Base-by-base conservation (phyloP, 2,888 invertebrate species). In the Pachycephus smyrnensis region DNA sequence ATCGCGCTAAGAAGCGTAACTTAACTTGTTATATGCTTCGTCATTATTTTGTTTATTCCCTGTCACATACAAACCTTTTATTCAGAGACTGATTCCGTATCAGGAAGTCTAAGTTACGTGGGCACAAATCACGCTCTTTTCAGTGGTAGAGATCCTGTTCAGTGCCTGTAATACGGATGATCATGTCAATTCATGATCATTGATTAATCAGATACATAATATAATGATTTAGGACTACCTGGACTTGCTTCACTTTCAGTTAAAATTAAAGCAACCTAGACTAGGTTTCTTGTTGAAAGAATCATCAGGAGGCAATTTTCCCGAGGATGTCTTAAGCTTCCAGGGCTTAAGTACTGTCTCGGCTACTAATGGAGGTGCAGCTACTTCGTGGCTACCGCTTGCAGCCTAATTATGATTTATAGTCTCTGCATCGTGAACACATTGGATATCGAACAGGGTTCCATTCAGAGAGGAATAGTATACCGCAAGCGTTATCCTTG, bases 361-460 rank as follows among this genome's bases (percentile, higher is more conserved):
- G 55, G 89, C 84, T 85, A 86, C 88, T 89, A 89, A 89, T 89
- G 88, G 89, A 86, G 83, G 86, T 84, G 86, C 85, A 89, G 87
- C 84, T 86, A 84, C 87, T 87, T 84, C 84, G 84, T 84, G 83
- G 87, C 89, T 89, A 88, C 89, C 86, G 88, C 86, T 84, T 81
- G 83, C 85, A 86, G 85, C 87, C 88, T 89, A 89, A 89, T 89
- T 89, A 89, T 89, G 89, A 89, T 89, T 89, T 89, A 89, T 89
- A 86, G 89, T 87, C 85, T 82, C 83, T 77, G 84, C 86, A 86
- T 85, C 86, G 83, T 82, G 83, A 84, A 84, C 23, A 37, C 84
- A 86, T 86, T 79, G 78, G 78, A 80, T 81, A 82, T 83, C 88
- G 86, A 88, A 88, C 74, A 78, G 55, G 55, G 55, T 55, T 55